Evolutionary conservation across 2,797 vertebrate species (phyloP), one percentile per base, ranked within the genome.

Genomic region (Tragopan temminckii): DNA sequence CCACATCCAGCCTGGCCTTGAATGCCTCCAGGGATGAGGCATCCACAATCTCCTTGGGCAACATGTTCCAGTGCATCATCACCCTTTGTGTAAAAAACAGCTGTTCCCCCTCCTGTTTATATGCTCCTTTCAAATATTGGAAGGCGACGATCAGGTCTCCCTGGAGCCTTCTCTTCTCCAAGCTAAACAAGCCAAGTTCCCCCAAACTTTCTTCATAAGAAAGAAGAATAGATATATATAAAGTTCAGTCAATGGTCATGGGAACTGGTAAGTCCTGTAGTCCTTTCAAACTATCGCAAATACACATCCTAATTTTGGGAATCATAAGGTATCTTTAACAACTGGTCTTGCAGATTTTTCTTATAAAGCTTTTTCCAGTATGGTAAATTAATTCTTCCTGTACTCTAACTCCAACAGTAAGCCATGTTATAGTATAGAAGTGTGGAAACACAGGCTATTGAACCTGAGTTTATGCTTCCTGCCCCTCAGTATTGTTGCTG

Each of bases 401-500:
- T 63, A 24, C 38, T 83, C 7, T 42, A 77, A 31, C 77, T n/a
- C 1, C 66, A 61, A 5, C 5, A 23, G 9, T 31, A 31, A 55
- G 14, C 9, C 35, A 27, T 5, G 3, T 2, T 59, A 27, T 53
- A n/a, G 6, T 19, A 14, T 5, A 40, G 11, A 75, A 62, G 12
- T 24, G 7, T 36, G 5, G 38, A 76, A 72, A 19, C 2, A 9
- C 43, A 42, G 4, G 6, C 2, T 24, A n/a, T 17, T 40, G 75
- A 71, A 48, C 24, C 27, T 25, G 23, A 33, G 7, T 7, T 50
- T 46, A 11, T 36, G 4, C 0, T 1, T 72, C 25, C 8, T 10
- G 5, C 13, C 45, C 31, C 16, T 72, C 42, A 42, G 2, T 19
- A 6, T 14, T 79, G 24, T 19, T 62, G 48, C 23, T 85, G 31